Conservation (phyloP, 2,888 invertebrate species). For the Dryobotodes eremita region DNA sequence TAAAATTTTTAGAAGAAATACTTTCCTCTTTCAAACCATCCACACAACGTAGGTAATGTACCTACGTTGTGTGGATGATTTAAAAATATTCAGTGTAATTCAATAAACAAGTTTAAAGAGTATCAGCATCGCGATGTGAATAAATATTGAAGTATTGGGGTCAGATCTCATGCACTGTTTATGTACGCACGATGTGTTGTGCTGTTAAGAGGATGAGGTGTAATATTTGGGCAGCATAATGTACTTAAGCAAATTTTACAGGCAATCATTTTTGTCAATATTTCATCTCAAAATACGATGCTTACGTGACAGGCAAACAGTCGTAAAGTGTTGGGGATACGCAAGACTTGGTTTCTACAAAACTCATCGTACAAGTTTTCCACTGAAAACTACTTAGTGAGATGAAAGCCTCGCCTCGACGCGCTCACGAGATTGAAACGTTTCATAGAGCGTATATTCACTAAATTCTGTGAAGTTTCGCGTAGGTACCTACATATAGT, state of each 20-base stretch:
- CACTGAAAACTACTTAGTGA: slow-evolving; percentile 41
- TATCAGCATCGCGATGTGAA: slow-evolving; percentile 74
- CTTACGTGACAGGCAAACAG: slow-evolving; percentile 65
- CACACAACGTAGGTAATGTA: not conserved
- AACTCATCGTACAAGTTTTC: slow-evolving; percentile 28
- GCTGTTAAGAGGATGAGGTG: slow-evolving; percentile 79
- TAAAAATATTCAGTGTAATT: slow-evolving; percentile 32
- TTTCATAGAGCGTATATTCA: slow-evolving; percentile 4
- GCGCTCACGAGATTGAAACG: slow-evolving; percentile 8
- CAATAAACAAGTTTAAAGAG: slow-evolving; percentile 68
- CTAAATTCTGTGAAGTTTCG: slow-evolving; percentile 22
- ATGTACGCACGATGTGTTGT: slow-evolving; percentile 77
- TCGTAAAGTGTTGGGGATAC: slow-evolving; percentile 58
- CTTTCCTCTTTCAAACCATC: slow-evolving; percentile 36
- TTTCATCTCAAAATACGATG: slow-evolving; percentile 71
- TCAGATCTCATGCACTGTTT: slow-evolving; percentile 83
- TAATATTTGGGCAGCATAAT: slow-evolving; percentile 82
- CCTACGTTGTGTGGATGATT: too few species aligned
- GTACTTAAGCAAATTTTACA: slow-evolving; percentile 71
- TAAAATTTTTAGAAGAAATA: slow-evolving; percentile 54
- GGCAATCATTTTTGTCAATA: slow-evolving; percentile 77
- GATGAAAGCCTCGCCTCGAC: slow-evolving; percentile 11
- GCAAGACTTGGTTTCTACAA: slow-evolving; percentile 37
- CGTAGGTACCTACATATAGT: not conserved
- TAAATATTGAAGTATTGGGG: slow-evolving; percentile 84